Evolutionary conservation across 2,888 invertebrate species (phyloP).

Genomic region (Epirrhoe tristata): DNA sequence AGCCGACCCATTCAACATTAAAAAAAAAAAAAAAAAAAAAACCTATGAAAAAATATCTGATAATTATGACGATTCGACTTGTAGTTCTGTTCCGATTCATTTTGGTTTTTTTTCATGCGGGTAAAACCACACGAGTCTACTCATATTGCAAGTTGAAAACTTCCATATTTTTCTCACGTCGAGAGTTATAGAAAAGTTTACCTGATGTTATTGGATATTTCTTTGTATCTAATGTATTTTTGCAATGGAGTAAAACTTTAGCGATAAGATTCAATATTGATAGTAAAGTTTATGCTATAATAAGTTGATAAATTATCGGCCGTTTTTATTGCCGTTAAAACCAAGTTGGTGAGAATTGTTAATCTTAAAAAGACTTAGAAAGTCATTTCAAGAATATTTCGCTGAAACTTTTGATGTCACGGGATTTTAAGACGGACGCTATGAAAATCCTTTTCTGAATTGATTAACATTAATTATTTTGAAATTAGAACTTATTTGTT

Average conservation of each 20-base stretch:
- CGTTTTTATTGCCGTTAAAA: not conserved
- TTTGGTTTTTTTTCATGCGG: not conserved
- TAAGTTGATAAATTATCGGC: not conserved
- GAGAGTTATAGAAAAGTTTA: slow-evolving; percentile 1
- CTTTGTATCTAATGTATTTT: slow-evolving; percentile 5
- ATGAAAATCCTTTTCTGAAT: too few relatives aligned
- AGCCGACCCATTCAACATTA: too few relatives aligned
- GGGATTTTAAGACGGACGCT: too few relatives aligned
- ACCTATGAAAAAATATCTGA: too few relatives aligned
- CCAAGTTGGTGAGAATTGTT: too few relatives aligned
- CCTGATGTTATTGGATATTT: slow-evolving; percentile 10
- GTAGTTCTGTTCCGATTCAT: not conserved
- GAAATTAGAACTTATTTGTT: too few relatives aligned
- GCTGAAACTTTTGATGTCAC: too few relatives aligned
- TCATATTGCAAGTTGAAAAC: not conserved
- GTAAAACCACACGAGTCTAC: not conserved
- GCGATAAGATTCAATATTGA: not conserved
- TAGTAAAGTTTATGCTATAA: not conserved
- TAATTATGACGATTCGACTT: too few relatives aligned
- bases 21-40: too few relatives aligned
- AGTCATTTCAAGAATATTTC: too few relatives aligned
- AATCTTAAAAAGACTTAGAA: too few relatives aligned
- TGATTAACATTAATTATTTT: too few relatives aligned
- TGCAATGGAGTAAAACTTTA: not conserved
- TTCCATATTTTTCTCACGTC: slow-evolving; percentile 2